phyloP scores from a whole-genome alignment of 2,797 vertebrate species.

The Acanthornis magna region DNA sequence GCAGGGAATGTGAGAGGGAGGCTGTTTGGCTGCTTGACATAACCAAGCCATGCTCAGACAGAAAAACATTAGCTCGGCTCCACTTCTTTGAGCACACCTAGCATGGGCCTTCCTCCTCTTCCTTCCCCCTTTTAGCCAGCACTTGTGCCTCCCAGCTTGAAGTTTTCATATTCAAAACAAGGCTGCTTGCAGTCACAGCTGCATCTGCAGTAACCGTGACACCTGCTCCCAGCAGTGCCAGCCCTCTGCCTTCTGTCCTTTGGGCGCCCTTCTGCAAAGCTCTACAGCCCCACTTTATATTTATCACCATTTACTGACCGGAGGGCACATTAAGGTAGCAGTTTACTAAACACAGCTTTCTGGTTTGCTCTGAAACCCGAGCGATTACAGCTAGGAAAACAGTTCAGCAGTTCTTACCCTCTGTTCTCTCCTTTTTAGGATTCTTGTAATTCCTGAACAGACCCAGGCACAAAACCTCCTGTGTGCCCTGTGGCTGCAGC shows the following conservation, averaged over 20 bases:
- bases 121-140: neutral
- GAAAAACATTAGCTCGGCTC: neutral
- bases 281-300: neutral
- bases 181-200: neutral
- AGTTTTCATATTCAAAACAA: slow-evolving; percentile 43
- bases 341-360: neutral
- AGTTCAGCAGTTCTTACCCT: neutral
- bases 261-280: neutral
- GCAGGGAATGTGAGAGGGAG: neutral
- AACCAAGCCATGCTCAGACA: neutral
- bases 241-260: neutral
- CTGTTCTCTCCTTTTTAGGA: neutral
- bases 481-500: neutral
- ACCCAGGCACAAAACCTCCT: neutral
- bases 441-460: neutral
- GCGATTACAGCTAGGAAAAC: neutral
- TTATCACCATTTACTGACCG: neutral
- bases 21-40: neutral
- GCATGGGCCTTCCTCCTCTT: slow-evolving; percentile 4
- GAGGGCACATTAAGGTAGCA: neutral
- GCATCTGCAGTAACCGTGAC: neutral
- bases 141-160: neutral
- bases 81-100: neutral
- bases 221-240: neutral
- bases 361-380: neutral